Evolutionary conservation across 2,113 vertebrate species (phyloP).

Genomic region (Corythoichthys haematopterus): DNA sequence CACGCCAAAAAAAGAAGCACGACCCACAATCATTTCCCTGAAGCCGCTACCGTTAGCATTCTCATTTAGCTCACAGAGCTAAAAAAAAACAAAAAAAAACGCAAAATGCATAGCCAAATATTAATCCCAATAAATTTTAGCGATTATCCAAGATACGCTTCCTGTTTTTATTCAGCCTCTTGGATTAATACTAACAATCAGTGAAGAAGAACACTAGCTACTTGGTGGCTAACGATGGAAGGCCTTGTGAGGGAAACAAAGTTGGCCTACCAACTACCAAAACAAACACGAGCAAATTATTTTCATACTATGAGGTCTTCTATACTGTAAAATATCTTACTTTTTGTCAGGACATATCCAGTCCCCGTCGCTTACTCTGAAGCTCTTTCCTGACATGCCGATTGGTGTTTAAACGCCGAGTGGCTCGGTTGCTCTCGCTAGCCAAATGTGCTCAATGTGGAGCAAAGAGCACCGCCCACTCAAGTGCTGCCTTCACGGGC

Average conservation of each 20-base stretch:
- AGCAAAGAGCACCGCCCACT: not conserved
- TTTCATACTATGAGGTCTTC: not conserved
- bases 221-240: not conserved
- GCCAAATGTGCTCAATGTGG: constrained; percentile 19
- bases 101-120: not conserved
- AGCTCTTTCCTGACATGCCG: constrained; percentile 93
- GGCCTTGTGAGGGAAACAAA: constrained; percentile 41
- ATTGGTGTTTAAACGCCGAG: constrained; percentile 2
- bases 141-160: fast-evolving
- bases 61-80: not conserved
- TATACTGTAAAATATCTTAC: constrained; percentile 68
- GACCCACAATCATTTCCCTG: not conserved
- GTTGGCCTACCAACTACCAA: constrained; percentile 2
- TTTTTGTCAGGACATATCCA: constrained; percentile 98
- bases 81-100: not conserved
- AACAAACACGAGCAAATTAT: not conserved
- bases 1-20: not conserved
- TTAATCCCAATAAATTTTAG: not conserved
- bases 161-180: fast-evolving
- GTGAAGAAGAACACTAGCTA: not conserved
- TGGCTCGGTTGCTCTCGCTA: constrained; percentile 7
- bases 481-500: constrained; percentile 31
- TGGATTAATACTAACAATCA: not conserved
- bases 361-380: constrained; percentile 95
- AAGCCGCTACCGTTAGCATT: constrained; percentile 23